These are phyloP conservation scores for Aphrophora alni DNA, from an alignment of 2,888 invertebrate species.

Conservation along the genomic window DNA sequence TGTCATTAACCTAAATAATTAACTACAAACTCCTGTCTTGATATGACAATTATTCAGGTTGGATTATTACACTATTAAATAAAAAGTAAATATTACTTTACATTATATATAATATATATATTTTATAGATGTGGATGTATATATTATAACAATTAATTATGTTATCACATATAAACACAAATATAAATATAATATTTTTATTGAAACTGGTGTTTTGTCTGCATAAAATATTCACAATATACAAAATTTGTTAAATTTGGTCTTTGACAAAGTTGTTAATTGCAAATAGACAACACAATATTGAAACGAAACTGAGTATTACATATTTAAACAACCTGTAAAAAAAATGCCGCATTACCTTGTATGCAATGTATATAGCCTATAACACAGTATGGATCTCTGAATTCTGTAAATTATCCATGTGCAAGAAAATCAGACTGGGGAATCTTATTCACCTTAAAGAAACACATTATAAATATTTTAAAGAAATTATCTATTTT, in stretches of 20 bases:
- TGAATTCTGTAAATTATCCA: neutral
- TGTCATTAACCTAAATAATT: neutral
- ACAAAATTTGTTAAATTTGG: neutral
- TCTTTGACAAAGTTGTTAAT: neutral
- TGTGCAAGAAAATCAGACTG: neutral
- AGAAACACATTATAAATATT: no score
- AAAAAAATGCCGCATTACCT: neutral
- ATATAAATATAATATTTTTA: slow-evolving; percentile 3
- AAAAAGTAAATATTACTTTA: neutral
- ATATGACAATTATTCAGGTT: slow-evolving; percentile 4
- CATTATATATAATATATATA: neutral
- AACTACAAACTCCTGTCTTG: neutral
- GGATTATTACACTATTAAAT: neutral
- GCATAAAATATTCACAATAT: neutral
- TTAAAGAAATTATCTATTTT: no score
- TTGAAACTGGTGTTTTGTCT: neutral
- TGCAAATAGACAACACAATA: neutral
- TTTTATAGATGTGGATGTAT: neutral
- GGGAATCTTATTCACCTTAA: no score
- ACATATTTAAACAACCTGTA: neutral
- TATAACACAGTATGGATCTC: neutral
- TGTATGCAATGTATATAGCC: neutral
- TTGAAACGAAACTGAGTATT: neutral
- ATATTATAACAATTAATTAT: neutral
- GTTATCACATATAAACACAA: neutral